Percentiles rank a stretch among this genome's conserved stretches.
These are phyloP conservation scores for Gymnothorax javanicus DNA, from an alignment of 2,797 vertebrate genomes.

Conservation along the genomic window DNA sequence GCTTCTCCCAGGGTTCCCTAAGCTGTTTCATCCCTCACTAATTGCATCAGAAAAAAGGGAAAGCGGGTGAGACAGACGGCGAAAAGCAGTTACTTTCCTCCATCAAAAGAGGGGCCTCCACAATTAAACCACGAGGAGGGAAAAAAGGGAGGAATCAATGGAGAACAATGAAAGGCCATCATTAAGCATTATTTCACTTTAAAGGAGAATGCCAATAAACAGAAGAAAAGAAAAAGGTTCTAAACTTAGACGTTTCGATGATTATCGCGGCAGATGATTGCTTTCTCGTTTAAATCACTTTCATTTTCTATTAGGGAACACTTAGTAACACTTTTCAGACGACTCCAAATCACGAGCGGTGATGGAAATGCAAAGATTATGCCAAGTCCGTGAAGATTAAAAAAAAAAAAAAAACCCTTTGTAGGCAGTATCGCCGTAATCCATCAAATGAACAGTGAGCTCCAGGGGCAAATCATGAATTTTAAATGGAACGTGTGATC, in stretches of 20 bases:
- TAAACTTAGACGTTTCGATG: background rate
- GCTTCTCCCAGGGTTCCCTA: slow-evolving; percentile 36
- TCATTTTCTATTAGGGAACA: slow-evolving; percentile 10
- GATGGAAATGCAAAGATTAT: background rate
- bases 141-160: slow-evolving; percentile 44
- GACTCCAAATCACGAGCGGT: background rate
- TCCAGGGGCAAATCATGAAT: background rate
- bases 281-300: slow-evolving; percentile 18
- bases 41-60: slow-evolving; percentile 42
- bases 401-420: background rate
- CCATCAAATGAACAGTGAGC: background rate
- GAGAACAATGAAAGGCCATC: slow-evolving; percentile 29
- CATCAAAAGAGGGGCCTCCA: slow-evolving; percentile 14
- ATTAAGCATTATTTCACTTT: slow-evolving; percentile 37
- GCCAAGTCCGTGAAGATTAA: background rate
- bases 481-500: background rate
- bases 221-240: slow-evolving; percentile 17
- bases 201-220: slow-evolving; percentile 23
- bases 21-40: slow-evolving; percentile 44
- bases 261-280: slow-evolving; percentile 6
- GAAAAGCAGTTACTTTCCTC: slow-evolving; percentile 32
- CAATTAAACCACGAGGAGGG: slow-evolving; percentile 38
- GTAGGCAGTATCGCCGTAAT: background rate
- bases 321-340: background rate
- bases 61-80: slow-evolving; percentile 24